phyloP scores from a whole-genome alignment of 2,888 invertebrate genomes.

The Acleris holmiana region DNA sequence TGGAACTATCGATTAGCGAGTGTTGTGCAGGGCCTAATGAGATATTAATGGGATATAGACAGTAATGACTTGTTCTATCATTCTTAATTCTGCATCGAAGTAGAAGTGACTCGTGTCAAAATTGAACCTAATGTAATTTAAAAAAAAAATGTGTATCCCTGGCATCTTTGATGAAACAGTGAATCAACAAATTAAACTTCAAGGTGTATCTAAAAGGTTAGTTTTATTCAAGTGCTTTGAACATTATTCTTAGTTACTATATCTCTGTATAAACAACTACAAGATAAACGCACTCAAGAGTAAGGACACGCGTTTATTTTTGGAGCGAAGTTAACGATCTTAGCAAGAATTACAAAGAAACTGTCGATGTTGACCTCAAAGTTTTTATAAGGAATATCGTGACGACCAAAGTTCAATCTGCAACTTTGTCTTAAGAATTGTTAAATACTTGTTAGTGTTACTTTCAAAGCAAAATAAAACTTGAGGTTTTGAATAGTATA shows the following conservation, averaged over 20 bases:
- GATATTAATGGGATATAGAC: constrained; percentile 67
- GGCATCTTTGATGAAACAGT: constrained; percentile 45
- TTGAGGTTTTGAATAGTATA: too few relatives aligned
- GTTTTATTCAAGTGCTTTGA: constrained; percentile 2
- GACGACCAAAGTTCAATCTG: too few relatives aligned
- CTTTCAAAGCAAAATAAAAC: too few relatives aligned
- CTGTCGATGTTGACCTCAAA: constrained; percentile 13
- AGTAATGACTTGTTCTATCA: constrained; percentile 52
- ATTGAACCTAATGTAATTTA: constrained; percentile 35
- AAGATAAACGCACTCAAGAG: constrained; percentile 8
- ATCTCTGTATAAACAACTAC: not conserved
- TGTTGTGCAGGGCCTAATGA: constrained; percentile 59
- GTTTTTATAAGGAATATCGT: not conserved
- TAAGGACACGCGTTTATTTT: constrained; percentile 19
- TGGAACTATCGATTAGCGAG: constrained; percentile 64
- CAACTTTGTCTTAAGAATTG: too few relatives aligned
- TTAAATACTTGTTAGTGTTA: too few relatives aligned
- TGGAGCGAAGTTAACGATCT: constrained; percentile 17
- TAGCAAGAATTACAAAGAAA: constrained; percentile 6
- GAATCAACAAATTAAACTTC: constrained; percentile 49
- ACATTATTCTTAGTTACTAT: not conserved
- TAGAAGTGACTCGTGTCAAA: constrained; percentile 51
- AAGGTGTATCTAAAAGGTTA: constrained; percentile 63
- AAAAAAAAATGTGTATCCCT: constrained; percentile 63
- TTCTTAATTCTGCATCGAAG: constrained; percentile 48